Evolutionary conservation across 2,113 vertebrate genomes (phyloP), one percentile per base, ranked within the genome.

Genomic region (Laterallus jamaicensis): DNA sequence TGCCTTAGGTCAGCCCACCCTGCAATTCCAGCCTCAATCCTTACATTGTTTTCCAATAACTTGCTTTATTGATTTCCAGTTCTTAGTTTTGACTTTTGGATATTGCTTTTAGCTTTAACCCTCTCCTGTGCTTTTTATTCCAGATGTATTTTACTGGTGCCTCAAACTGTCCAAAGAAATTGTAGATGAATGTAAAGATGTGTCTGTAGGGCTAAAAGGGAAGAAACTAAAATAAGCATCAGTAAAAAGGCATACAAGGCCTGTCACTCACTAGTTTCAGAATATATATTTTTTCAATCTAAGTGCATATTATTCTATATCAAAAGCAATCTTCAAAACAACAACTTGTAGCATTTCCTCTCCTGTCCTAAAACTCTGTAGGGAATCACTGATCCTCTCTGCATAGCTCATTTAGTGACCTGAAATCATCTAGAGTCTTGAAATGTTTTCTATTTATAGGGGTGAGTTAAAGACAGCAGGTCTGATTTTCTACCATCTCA

Each of bases 41-140:
- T 86, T 79, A 58, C 69, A 76, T 40, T 93, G 80, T 78, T 96
- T 94, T 93, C 86, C 86, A 93, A 75, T 88, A 92, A 18, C 40
- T 64, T 90, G 24, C 20, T 77, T 88, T 78, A 90, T 88, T 92
- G 88, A 93, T 71, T 90, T 95, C 24, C 67, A 55, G 39, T 52
- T 92, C 68, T 71, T 75, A 15, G 1, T 32, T 96, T 82, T 70
- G 31, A 73, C 40, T 90, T 85, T 7, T 85, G 37, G 55, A 79
- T 82, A 25, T 70, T 54, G 19, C 39, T 88, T 92, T 84, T 88
- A 88, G 79, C 39, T 91, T 95, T 92, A 91, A 73, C 62, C 24
- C 44, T 74, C n/a, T 42, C 32, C 62, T 78, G 21, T 9, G 8
- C 68, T 62, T 20, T 88, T 80, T 49, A 4, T 47, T 88, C 10